These are phyloP conservation scores for Erebia aethiops DNA, from an alignment of 2,888 invertebrate genomes.

Conservation along the genomic window DNA sequence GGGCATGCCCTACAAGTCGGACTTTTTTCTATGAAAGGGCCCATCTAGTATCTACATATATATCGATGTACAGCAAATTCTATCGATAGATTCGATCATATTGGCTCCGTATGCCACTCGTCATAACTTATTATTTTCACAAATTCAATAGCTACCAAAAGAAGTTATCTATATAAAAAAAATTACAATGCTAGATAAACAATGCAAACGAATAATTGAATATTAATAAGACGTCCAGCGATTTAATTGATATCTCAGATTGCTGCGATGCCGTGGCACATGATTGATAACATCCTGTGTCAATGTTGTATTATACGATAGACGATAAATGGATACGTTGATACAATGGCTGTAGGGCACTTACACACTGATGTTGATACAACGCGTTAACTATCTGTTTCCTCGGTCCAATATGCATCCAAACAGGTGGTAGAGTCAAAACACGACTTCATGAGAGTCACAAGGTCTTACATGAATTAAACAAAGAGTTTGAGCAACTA, in stretches of 20 bases:
- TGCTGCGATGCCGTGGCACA: conserved; percentile 46
- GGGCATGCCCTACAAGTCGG: too few relatives aligned
- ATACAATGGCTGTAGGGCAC: background rate
- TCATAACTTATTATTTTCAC: too few relatives aligned
- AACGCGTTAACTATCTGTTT: background rate
- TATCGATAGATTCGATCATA: too few relatives aligned
- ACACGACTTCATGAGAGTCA: too few relatives aligned
- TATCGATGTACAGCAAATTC: too few relatives aligned
- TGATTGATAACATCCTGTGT: conserved; percentile 64
- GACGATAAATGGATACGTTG: conserved; percentile 1
- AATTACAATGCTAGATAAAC: conserved; percentile 15
- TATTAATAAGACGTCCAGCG: conserved; percentile 45
- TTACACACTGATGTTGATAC: background rate
- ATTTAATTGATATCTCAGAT: conserved; percentile 43
- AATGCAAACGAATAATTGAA: conserved; percentile 40
- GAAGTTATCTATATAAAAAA: background rate
- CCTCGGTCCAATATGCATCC: background rate
- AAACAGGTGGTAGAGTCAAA: too few relatives aligned
- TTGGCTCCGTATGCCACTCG: too few relatives aligned
- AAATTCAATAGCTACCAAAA: background rate
- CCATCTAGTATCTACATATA: too few relatives aligned
- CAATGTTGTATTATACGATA: conserved; percentile 14
- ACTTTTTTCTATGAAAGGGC: too few relatives aligned
- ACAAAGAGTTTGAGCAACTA: too few relatives aligned
- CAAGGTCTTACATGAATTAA: too few relatives aligned